These are phyloP conservation scores for Temnopleurus reevesii DNA, from an alignment of 53 echinoderm and acorn worm genomes.

Conservation along the genomic window DNA sequence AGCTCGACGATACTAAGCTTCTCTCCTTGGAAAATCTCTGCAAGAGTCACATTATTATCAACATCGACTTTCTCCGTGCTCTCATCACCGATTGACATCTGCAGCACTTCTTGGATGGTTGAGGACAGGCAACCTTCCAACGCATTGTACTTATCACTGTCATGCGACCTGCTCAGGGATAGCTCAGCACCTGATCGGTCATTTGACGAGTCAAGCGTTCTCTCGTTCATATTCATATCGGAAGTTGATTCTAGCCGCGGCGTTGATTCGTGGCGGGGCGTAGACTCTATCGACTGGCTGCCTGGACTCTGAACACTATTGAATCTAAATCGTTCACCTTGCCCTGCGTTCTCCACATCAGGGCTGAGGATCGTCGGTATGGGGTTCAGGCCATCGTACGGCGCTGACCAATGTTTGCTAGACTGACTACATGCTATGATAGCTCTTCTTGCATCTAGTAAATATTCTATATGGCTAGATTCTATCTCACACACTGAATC, in stretches of 20 bases:
- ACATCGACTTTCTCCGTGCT: constrained; percentile 33
- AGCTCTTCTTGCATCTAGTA: constrained; percentile 79
- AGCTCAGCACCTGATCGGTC: neutral
- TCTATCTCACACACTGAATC: constrained; percentile 66
- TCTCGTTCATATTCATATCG: constrained; percentile 9
- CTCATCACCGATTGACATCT: constrained; percentile 65
- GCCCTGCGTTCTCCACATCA: constrained; percentile 28
- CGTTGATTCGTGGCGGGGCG: constrained; percentile 31
- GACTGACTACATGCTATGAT: constrained; percentile 69
- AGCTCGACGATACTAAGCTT: constrained; percentile 50
- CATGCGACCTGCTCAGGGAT: constrained; percentile 17
- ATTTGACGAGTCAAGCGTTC: neutral
- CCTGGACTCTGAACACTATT: neutral
- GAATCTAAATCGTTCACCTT: constrained; percentile 20
- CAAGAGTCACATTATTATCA: constrained; percentile 45
- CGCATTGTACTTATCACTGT: constrained; percentile 14
- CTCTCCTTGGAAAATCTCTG: constrained; percentile 68
- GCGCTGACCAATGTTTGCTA: constrained; percentile 74
- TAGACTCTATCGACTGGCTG: neutral
- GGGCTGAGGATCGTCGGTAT: constrained; percentile 69
- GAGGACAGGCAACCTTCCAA: constrained; percentile 65
- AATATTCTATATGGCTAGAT: constrained; percentile 88
- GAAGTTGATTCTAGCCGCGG: neutral
- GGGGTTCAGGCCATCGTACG: constrained; percentile 83
- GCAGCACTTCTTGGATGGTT: constrained; percentile 81